Conservation (phyloP, 1,140 invertebrate species). For the Tetranychus cinnabarinus region DNA sequence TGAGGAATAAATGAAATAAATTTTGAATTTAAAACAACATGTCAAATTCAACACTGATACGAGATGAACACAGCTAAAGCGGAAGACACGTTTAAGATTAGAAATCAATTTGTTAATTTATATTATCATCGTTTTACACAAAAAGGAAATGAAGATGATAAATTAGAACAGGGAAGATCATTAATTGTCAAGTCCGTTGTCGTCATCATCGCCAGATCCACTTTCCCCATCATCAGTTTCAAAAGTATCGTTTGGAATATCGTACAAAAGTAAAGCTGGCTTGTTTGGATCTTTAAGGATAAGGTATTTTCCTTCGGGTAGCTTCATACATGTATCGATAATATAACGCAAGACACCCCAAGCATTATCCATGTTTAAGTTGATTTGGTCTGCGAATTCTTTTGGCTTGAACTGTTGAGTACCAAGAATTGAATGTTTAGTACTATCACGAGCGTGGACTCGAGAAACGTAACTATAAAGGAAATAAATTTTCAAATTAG, state of each 20-base stretch:
- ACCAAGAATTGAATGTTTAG: slow-evolving; percentile 88
- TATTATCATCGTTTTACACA: too few species aligned
- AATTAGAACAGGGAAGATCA: neutral
- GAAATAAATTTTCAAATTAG: slow-evolving; percentile 5
- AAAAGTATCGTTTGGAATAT: slow-evolving; percentile 94
- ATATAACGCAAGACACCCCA: slow-evolving; percentile 98
- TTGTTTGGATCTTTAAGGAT: slow-evolving; percentile 99
- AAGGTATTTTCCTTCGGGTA: slow-evolving; percentile 84
- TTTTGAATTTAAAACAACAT: too few species aligned
- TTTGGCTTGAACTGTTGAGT: slow-evolving; percentile 95
- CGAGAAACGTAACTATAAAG: slow-evolving; percentile 64
- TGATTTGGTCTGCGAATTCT: slow-evolving; percentile 96
- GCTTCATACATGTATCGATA: slow-evolving; percentile 91
- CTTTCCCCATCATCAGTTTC: slow-evolving; percentile 88
- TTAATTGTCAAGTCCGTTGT: neutral
- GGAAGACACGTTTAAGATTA: too few species aligned
- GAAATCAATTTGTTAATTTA: too few species aligned
- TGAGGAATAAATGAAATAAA: too few species aligned
- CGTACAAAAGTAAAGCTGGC: slow-evolving; percentile 81
- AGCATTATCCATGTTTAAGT: slow-evolving; percentile 96
- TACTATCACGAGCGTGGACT: slow-evolving; percentile 68
- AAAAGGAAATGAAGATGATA: neutral
- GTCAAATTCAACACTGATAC: too few species aligned
- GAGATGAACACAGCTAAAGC: too few species aligned
- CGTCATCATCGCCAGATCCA: slow-evolving; percentile 43